Evolutionary conservation across 2,888 invertebrate genomes (phyloP), one percentile per base, ranked within the genome.

Genomic region (Athripsodes cinereus): DNA sequence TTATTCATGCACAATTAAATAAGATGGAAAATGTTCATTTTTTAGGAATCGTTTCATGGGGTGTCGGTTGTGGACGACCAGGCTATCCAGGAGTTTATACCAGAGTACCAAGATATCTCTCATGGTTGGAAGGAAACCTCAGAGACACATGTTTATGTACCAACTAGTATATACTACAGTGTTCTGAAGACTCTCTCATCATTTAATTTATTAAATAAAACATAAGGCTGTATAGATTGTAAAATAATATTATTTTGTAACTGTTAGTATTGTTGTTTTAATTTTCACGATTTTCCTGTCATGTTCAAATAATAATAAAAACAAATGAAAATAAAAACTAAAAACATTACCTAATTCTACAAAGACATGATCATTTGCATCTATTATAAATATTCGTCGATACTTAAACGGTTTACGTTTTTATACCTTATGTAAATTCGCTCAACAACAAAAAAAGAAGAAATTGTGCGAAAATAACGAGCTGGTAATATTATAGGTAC

Each of bases 1-100:
- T n/a, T n/a, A 31, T 31, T 31, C 31, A 8, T 11, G 31, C 31
- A 8, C 11, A 8, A 6, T 31, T 31, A 8, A 31, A 8, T 31
- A 40, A 8, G 40, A 40, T 13, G 26, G 26, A 40, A 31, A 8
- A 52, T 11, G 47, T 49, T 57, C 10, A 21, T 50, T 57, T 75
- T 79, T 13, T 72, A 88, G 88, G 88, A 31, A 88, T 91, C 65
- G 92, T 92, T 0, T 91, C 90, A 0, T 92, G 91, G 91, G 92
- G 92, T 11, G 89, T 91, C 0, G 88, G 88, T 1, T 88, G 88
- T 67, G 88, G 86, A 0, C 73, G 87, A 62, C 84, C 85, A 5
- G 87, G 87, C 0, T 87, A 86, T 67, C 88, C 88, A 0, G 88
- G 88, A 1, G 87, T 88, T 2, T 88, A 88, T 67, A 88, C 88